Conservation (phyloP, 1,140 invertebrate genomes). For the Papilio polyxenes region DNA sequence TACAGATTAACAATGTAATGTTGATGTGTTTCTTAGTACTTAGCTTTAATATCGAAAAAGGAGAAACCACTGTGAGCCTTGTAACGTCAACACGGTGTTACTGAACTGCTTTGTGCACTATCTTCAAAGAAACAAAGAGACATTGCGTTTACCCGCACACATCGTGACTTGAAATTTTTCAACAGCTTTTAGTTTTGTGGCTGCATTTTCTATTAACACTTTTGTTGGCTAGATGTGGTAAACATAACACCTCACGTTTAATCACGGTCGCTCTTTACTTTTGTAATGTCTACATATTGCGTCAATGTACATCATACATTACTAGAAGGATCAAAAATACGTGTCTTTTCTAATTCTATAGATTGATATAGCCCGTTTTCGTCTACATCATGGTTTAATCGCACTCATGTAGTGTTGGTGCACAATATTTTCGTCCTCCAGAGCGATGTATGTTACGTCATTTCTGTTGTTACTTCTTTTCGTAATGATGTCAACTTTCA, state of each 20-base stretch:
- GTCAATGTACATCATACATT: neutral
- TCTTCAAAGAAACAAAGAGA: constrained; percentile 30
- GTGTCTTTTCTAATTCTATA: too few species aligned
- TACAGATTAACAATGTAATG: constrained; percentile 11
- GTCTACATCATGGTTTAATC: too few species aligned
- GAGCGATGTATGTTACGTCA: too few species aligned
- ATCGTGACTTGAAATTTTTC: constrained; percentile 25
- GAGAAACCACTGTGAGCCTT: constrained; percentile 12
- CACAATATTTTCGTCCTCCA: too few species aligned
- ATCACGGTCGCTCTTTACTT: constrained; percentile 5
- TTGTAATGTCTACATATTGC: neutral
- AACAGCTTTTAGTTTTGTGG: constrained; percentile 10
- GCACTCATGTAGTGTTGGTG: too few species aligned
- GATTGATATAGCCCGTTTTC: too few species aligned
- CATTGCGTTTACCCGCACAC: neutral
- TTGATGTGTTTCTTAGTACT: neutral
- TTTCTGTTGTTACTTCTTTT: too few species aligned
- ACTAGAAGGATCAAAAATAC: neutral
- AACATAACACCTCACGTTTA: neutral
- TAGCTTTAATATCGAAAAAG: constrained; percentile 26
- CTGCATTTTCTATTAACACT: constrained; percentile 24
- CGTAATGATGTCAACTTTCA: too few species aligned
- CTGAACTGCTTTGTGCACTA: constrained; percentile 15
- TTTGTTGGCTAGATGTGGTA: neutral
- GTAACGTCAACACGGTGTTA: neutral